Evolutionary conservation across 2,888 invertebrate genomes (phyloP).

Genomic region (Serripes groenlandicus): DNA sequence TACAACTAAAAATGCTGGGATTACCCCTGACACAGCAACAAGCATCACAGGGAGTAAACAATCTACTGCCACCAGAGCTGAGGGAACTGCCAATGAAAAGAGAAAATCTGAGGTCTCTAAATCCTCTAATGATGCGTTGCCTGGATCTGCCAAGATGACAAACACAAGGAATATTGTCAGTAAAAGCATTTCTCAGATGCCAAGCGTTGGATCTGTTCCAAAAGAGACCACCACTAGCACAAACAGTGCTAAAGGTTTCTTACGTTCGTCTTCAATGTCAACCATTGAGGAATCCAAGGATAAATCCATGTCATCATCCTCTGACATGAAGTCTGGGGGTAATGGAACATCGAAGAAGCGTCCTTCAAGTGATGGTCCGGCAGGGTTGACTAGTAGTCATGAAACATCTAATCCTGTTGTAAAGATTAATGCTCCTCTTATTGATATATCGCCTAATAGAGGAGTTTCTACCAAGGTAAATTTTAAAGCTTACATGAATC

Average conservation of each 20-base stretch:
- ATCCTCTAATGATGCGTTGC: constrained; percentile 38
- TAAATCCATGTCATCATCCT: constrained; percentile 53
- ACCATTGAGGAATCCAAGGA: constrained; percentile 61
- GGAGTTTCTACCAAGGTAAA: constrained; percentile 62
- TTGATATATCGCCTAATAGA: constrained; percentile 67
- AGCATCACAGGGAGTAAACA: background rate
- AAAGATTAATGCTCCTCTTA: constrained; percentile 64
- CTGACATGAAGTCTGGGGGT: constrained; percentile 51
- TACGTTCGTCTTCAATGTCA: constrained; percentile 65
- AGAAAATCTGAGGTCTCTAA: constrained; percentile 46
- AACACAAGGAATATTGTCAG: constrained; percentile 49
- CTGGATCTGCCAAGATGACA: constrained; percentile 35
- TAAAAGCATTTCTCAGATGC: constrained; percentile 62
- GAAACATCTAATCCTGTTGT: background rate
- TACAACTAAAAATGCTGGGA: constrained; percentile 16
- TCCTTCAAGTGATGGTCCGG: constrained; percentile 62
- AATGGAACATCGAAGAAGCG: constrained; percentile 28
- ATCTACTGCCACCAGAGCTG: constrained; percentile 10
- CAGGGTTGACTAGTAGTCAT: constrained; percentile 18
- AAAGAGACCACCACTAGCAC: constrained; percentile 37
- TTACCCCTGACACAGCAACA: background rate
- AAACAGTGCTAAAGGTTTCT: constrained; percentile 36
- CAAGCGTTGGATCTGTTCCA: constrained; percentile 43
- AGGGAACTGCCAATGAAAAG: background rate
- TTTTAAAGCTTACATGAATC: constrained; percentile 51